Percentiles rank a stretch among this genome's conserved stretches.
These are phyloP conservation scores for Emmelina monodactyla DNA, from an alignment of 2,888 invertebrate species.

Conservation along the genomic window DNA sequence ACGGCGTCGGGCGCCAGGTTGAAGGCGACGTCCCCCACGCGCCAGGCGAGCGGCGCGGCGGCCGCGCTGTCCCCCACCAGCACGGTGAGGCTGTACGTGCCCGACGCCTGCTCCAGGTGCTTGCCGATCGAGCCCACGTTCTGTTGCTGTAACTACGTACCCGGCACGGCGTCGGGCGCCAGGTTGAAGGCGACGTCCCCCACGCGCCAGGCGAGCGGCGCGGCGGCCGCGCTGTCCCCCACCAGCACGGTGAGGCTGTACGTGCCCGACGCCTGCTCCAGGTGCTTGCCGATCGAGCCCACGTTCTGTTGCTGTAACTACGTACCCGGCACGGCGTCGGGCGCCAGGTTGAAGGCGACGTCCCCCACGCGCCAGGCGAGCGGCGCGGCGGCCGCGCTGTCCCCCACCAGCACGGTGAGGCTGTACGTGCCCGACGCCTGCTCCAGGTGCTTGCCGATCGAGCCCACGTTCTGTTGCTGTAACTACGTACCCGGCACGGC, in stretches of 20 bases:
- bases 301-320: constrained; percentile 79
- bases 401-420: constrained; percentile 88
- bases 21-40: constrained; percentile 78
- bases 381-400: constrained; percentile 88
- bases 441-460: constrained; percentile 80
- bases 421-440: constrained; percentile 80
- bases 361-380: constrained; percentile 87
- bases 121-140: constrained; percentile 81
- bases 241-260: constrained; percentile 86
- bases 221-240: constrained; percentile 90
- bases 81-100: constrained; percentile 81
- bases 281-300: constrained; percentile 78
- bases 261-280: constrained; percentile 76
- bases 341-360: constrained; percentile 65
- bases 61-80: constrained; percentile 92
- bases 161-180: background rate
- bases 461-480: constrained; percentile 77
- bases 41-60: constrained; percentile 90
- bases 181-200: constrained; percentile 76
- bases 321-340: too few relatives aligned
- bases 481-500: too few relatives aligned
- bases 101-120: constrained; percentile 80
- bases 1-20: constrained; percentile 24
- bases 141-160: too few relatives aligned
- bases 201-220: constrained; percentile 88